Evolutionary conservation across 2,113 vertebrate genomes (phyloP), one percentile per base, ranked within the genome.

Genomic region (Rutilus rutilus): DNA sequence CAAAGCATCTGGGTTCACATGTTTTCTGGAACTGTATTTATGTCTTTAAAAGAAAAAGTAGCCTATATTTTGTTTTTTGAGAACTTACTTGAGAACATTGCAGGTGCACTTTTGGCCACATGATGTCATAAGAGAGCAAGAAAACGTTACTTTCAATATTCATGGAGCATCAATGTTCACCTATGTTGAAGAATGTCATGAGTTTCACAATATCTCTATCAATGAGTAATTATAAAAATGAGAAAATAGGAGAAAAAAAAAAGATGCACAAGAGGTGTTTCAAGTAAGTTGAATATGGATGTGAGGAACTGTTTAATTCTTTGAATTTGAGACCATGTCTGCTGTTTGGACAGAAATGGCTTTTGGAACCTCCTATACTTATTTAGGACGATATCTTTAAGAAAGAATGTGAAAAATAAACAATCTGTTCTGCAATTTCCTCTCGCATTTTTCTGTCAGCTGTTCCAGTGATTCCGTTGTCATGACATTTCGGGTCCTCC

Each of bases 91-190:
- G 65, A 74, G 36, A 74, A 42, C 5, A 14, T 47, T 45, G 71
- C 50, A 59, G 19, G 17, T 33, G 27, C 11, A 42, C 33, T 47
- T 78, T 69, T 12, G 62, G 6, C 78, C 86, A 85, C 86, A 65
- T 17, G 83, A 78, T 52, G 86, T 74, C 69, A 82, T 64, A 50
- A 73, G 14, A 73, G 50, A 59, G 85, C 85, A 62, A 60, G 10
- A 21, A 67, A 69, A 5, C 4, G 47, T 57, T 54, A 3, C 17
- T 33, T 57, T 54, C 25, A 33, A n/a, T 50, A 4, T 52, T 25
- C 3, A 8, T 77, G 25, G 25, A 30, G 27, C 47, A 11, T 39
- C 19, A 71, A 4, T 33, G 62, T 64, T 15, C 25, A 60, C 59
- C 7, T 23, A 19, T 67, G 30, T 30, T 69, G 7, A 69, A 36